These are phyloP conservation scores for Tinamus major DNA, from an alignment of 2,797 vertebrate species.

Conservation along the genomic window DNA sequence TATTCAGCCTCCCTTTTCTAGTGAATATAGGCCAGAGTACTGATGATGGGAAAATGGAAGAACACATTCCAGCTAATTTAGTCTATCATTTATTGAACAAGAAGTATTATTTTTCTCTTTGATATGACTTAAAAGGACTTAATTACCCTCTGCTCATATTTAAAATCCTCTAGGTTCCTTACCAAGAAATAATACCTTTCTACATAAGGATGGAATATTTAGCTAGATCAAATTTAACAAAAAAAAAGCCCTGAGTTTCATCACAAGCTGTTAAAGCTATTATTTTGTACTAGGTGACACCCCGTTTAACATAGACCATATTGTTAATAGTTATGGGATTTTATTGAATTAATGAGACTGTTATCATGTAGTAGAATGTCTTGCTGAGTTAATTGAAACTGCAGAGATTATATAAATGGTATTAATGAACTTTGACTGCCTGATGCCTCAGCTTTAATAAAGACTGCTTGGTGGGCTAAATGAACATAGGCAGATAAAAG, in stretches of 20 bases:
- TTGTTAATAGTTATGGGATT: constrained; percentile 90
- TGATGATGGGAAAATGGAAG: constrained; percentile 36
- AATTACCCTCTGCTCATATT: constrained; percentile 73
- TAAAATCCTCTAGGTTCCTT: constrained; percentile 77
- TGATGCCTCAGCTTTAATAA: constrained; percentile 87
- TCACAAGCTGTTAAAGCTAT: constrained; percentile 89
- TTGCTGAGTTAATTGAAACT: constrained; percentile 90
- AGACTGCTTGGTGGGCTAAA: constrained; percentile 89
- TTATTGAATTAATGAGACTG: constrained; percentile 90
- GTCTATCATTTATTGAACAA: constrained; percentile 67
- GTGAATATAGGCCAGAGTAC: background rate
- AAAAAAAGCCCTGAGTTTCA: constrained; percentile 75
- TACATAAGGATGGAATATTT: constrained; percentile 78
- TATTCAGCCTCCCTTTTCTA: constrained; percentile 28
- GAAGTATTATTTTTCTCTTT: constrained; percentile 71
- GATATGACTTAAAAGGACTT: constrained; percentile 72
- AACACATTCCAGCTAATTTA: constrained; percentile 62
- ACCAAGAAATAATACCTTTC: constrained; percentile 78
- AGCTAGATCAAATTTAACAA: constrained; percentile 78
- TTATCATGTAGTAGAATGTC: constrained; percentile 88
- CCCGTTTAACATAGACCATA: constrained; percentile 89
- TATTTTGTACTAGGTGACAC: constrained; percentile 89
- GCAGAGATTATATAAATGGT: constrained; percentile 90
- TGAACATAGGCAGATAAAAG: constrained; percentile 88
- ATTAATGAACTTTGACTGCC: constrained; percentile 90